phyloP scores from a whole-genome alignment of 2,113 vertebrate species.

The Trematomus loennbergii region DNA sequence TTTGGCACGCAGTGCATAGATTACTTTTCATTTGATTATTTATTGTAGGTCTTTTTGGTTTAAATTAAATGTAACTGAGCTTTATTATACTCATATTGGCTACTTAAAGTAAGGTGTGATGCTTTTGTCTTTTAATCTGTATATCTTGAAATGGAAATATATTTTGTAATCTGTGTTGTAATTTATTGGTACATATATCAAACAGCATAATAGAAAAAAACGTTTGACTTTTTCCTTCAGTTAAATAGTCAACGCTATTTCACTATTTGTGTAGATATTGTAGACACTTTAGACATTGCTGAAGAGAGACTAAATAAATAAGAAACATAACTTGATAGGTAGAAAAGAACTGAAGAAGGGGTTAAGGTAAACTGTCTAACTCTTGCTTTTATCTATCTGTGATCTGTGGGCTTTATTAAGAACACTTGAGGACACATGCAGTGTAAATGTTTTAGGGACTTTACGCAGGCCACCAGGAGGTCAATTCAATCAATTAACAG shows the following conservation, averaged over 20 bases:
- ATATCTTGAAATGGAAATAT: background rate
- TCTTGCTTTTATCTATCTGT: slow-evolving; percentile 25
- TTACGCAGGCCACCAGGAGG: slow-evolving; percentile 26
- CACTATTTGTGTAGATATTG: background rate
- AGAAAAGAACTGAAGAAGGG: background rate
- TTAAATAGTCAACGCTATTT: background rate
- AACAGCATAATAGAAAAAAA: background rate
- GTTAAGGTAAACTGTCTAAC: slow-evolving; percentile 6
- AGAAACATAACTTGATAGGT: background rate
- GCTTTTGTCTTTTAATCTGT: background rate
- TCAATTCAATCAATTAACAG: slow-evolving; percentile 61
- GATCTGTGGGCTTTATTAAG: slow-evolving; percentile 51
- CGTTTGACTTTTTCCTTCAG: background rate
- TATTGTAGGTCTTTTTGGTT: background rate
- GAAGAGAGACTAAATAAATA: slow-evolving; percentile 25
- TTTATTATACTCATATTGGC: background rate
- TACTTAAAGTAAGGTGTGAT: background rate
- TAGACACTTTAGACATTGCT: slow-evolving; percentile 8
- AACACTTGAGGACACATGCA: slow-evolving; percentile 29
- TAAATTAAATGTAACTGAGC: background rate
- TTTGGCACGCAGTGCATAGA: background rate
- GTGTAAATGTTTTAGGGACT: slow-evolving; percentile 23
- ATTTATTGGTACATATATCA: background rate
- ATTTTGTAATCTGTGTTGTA: background rate
- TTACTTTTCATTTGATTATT: too few species aligned